These are phyloP conservation scores for Piprites chloris DNA, from an alignment of 2,113 vertebrate genomes.

Conservation along the genomic window DNA sequence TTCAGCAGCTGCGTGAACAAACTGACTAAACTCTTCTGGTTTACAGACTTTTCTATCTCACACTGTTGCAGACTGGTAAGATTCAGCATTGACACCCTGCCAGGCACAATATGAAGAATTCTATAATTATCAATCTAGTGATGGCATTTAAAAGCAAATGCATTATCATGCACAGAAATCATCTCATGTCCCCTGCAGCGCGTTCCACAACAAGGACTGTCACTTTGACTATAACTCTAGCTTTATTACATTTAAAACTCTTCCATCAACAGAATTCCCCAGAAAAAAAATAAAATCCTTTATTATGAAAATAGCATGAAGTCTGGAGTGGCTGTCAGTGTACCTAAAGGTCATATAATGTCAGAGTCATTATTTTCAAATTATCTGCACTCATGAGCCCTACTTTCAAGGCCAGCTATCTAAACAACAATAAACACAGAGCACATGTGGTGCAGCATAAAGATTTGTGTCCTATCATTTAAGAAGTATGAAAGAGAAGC, in stretches of 20 bases:
- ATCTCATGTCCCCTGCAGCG: slow-evolving; percentile 31
- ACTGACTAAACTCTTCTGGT: slow-evolving; percentile 4
- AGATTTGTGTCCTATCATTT: not conserved
- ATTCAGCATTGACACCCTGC: slow-evolving; percentile 55
- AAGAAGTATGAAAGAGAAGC: not conserved
- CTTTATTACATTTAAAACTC: slow-evolving; percentile 44
- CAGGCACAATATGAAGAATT: slow-evolving; percentile 66
- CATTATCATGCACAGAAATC: slow-evolving; percentile 56
- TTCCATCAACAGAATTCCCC: slow-evolving; percentile 3
- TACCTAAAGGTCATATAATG: slow-evolving; percentile 36
- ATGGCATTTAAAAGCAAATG: slow-evolving; percentile 68
- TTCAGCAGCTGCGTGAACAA: slow-evolving; percentile 7
- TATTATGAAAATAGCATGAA: slow-evolving; percentile 12
- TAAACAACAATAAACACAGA: slow-evolving; percentile 28
- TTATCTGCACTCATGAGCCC: not conserved
- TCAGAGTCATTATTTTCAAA: slow-evolving; percentile 47
- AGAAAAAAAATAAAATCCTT: not conserved
- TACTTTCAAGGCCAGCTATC: not conserved
- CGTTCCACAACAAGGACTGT: slow-evolving; percentile 43
- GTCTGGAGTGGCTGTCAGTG: not conserved
- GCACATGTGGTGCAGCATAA: not conserved
- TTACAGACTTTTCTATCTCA: slow-evolving; percentile 33
- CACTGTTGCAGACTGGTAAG: not conserved
- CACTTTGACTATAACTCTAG: not conserved
- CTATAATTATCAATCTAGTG: slow-evolving; percentile 66